A percentile compares a stretch with the other conserved stretches of the same genome.
Conservation (phyloP, 37 sponge, comb jelly and placozoan species). For the Crambe crambe region DNA sequence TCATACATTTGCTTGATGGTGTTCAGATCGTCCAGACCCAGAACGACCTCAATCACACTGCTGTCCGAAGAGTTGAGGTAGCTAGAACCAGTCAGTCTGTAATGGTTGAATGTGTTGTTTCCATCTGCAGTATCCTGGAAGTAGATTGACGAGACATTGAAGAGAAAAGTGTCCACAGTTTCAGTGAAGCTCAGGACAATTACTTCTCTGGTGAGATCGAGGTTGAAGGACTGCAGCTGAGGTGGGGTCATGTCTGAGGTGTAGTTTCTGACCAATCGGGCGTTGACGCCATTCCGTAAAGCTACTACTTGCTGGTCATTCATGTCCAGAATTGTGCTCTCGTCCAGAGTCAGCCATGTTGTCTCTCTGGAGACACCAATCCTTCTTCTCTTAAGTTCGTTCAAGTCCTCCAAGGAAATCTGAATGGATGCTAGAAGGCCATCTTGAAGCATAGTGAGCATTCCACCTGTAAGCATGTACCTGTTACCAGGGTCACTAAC, state of each 20-base stretch:
- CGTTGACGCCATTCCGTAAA: conserved; percentile 49
- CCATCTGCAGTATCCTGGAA: conserved; percentile 74
- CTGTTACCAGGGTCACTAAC: conserved; percentile 38
- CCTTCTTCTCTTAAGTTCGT: conserved; percentile 80
- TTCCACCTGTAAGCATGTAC: conserved; percentile 77
- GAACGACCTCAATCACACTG: conserved; percentile 28
- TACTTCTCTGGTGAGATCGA: conserved; percentile 58
- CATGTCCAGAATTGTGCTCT: conserved; percentile 77
- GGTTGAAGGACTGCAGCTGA: conserved; percentile 41
- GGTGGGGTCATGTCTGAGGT: conserved; percentile 78
- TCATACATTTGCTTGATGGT: conserved; percentile 65
- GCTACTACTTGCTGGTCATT: conserved; percentile 57
- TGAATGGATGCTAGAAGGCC: conserved; percentile 49
- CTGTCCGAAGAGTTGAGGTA: conserved; percentile 27
- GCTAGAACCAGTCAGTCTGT: conserved; percentile 59
- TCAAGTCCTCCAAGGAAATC: conserved; percentile 75
- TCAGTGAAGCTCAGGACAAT: conserved; percentile 79
- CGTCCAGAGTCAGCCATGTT: conserved; percentile 72
- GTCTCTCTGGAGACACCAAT: conserved; percentile 66
- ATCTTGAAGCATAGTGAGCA: conserved; percentile 63
- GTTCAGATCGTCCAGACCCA: conserved; percentile 72
- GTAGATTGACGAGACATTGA: conserved; percentile 72
- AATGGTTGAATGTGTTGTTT: conserved; percentile 62
- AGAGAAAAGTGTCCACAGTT: conserved; percentile 60
- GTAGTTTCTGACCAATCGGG: conserved; percentile 50